phyloP scores from a whole-genome alignment of 2,888 invertebrate genomes.

The Sympetrum striolatum region DNA sequence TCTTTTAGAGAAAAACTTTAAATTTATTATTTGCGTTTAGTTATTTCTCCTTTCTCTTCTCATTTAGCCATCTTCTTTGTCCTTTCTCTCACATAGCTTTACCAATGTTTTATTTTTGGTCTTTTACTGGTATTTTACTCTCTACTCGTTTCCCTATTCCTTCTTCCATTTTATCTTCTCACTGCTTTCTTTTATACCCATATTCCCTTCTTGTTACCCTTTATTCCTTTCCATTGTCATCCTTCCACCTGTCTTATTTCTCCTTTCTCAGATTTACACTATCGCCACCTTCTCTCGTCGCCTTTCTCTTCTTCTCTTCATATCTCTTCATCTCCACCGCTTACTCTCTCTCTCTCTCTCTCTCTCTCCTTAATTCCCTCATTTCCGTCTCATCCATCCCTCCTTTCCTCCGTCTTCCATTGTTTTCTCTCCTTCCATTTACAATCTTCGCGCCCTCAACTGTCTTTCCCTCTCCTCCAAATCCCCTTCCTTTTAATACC shows the following conservation, averaged over 20 bases:
- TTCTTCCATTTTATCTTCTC: too few species aligned
- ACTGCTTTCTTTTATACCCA: too few species aligned
- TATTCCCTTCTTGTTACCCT: neutral
- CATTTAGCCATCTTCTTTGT: too few species aligned
- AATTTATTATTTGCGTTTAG: too few species aligned
- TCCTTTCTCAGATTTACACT: too few species aligned
- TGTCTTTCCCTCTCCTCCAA: neutral
- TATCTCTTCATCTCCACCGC: neutral
- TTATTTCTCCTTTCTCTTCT: too few species aligned
- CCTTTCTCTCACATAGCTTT: too few species aligned
- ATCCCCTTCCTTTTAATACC: neutral
- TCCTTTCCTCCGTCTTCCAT: neutral
- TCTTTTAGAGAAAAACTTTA: too few species aligned
- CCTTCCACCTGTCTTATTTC: neutral
- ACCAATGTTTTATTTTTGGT: too few species aligned
- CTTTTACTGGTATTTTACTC: neutral
- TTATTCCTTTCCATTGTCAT: neutral
- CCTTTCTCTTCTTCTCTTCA: neutral
- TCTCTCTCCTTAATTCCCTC: neutral
- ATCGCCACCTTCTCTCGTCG: too few species aligned
- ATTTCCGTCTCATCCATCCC: neutral
- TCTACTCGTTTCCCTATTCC: neutral
- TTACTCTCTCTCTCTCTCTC: neutral
- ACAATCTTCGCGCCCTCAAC: neutral
- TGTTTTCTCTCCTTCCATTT: neutral